Evolutionary conservation across 2,888 invertebrate genomes (phyloP).

Genomic region (Catocala nupta): DNA sequence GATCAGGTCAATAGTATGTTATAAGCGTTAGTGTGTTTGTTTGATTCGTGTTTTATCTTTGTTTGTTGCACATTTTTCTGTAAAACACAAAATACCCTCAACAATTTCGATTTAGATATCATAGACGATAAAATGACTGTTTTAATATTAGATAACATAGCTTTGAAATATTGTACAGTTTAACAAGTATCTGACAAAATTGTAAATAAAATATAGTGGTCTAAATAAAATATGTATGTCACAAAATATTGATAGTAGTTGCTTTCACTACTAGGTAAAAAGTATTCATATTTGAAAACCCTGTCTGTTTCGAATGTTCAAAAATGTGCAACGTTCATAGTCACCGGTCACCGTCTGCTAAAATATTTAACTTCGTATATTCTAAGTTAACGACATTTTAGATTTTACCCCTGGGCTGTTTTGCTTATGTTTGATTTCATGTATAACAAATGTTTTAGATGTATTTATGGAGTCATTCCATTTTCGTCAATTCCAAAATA

Average conservation of each 20-base stretch:
- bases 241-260: slow-evolving; percentile 15
- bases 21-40: slow-evolving; percentile 65
- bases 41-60: slow-evolving; percentile 38
- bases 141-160: slow-evolving; percentile 4
- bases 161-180: slow-evolving; percentile 8
- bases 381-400: slow-evolving; percentile 79
- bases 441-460: slow-evolving; percentile 21
- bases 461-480: slow-evolving; percentile 10
- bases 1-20: slow-evolving; percentile 77
- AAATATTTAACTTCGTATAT: slow-evolving; percentile 76
- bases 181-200: slow-evolving; percentile 1
- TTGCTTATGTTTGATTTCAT: slow-evolving; percentile 37
- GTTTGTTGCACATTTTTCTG: slow-evolving; percentile 36
- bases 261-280: slow-evolving; percentile 15
- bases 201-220: slow-evolving; percentile 6
- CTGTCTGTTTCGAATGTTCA: slow-evolving; percentile 6
- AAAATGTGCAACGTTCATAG: slow-evolving; percentile 39
- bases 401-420: slow-evolving; percentile 60
- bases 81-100: background rate
- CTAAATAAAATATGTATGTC: slow-evolving; percentile 10
- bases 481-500: slow-evolving; percentile 17
- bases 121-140: slow-evolving; percentile 4
- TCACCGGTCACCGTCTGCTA: slow-evolving; percentile 55
- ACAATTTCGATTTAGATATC: background rate
- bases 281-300: background rate